Evolutionary conservation across 2,888 invertebrate genomes (phyloP).

Genomic region (Nyleta sp.): DNA sequence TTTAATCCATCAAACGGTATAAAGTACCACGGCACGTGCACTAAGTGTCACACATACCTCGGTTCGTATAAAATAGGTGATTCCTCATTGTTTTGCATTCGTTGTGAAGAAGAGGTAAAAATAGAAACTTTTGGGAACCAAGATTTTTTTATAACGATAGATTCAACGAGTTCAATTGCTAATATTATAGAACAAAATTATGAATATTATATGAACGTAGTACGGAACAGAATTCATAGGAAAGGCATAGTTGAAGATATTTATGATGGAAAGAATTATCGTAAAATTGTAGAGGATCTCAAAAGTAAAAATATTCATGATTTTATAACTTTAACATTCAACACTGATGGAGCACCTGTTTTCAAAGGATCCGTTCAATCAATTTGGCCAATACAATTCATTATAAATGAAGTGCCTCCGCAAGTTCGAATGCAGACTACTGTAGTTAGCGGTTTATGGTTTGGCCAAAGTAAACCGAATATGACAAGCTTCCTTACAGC

Average conservation of each 20-base stretch:
- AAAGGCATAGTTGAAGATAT: conserved; percentile 5
- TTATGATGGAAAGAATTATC: conserved; percentile 12
- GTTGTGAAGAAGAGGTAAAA: not conserved
- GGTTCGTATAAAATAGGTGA: not conserved
- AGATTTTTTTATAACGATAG: conserved; percentile 19
- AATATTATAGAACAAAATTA: conserved; percentile 2
- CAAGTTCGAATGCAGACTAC: not conserved
- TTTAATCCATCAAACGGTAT: not conserved
- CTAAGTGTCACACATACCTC: not conserved
- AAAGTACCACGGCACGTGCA: not conserved
- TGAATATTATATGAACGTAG: conserved; percentile 12
- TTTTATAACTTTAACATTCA: not conserved
- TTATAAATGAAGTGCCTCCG: conserved; percentile 16
- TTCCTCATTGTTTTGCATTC: not conserved
- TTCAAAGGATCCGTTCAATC: conserved; percentile 6
- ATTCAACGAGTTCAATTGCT: not conserved
- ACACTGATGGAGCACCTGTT: not conserved
- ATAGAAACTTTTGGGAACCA: not conserved
- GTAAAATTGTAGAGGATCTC: not conserved
- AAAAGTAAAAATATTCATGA: not conserved
- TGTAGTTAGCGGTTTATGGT: conserved; percentile 29
- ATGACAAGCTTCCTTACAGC: conserved; percentile 9
- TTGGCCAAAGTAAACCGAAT: conserved; percentile 32
- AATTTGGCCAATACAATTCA: conserved; percentile 15
- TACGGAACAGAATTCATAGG: not conserved